phyloP scores from a whole-genome alignment of 2,113 vertebrate species.

The Meriones unguiculatus region DNA sequence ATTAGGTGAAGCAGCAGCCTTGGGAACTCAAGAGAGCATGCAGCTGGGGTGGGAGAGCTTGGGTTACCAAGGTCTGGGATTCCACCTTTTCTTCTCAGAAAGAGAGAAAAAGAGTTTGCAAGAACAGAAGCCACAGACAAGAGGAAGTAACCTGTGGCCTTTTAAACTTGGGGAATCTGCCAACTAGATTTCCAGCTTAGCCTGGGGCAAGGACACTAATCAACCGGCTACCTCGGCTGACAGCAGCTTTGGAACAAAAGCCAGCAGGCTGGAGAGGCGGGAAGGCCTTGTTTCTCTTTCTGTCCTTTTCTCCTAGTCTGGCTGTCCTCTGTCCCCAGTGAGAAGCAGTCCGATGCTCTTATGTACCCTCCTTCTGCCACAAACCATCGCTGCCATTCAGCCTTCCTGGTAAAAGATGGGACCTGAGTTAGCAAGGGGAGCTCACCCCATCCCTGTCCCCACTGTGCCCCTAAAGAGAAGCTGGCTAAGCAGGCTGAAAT shows the following conservation, averaged over 20 bases:
- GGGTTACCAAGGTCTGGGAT: background rate
- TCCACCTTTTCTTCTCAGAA: background rate
- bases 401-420: background rate
- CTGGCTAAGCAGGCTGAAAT: background rate
- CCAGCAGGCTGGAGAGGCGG: slow-evolving; percentile 36
- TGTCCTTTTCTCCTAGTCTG: slow-evolving; percentile 75
- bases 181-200: background rate
- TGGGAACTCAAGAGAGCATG: background rate
- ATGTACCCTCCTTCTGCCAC: background rate
- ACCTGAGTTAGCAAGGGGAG: background rate
- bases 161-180: background rate
- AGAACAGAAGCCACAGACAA: background rate
- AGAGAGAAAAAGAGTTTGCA: no score
- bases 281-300: slow-evolving; percentile 72
- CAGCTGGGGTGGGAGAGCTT: background rate
- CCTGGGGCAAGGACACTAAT: background rate
- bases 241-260: slow-evolving; percentile 63
- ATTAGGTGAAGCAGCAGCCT: background rate
- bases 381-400: background rate
- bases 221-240: background rate
- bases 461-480: background rate
- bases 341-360: background rate
- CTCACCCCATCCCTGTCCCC: background rate
- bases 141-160: background rate
- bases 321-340: background rate